phyloP scores from a whole-genome alignment of 2,888 invertebrate species.

The Nezara viridula region DNA sequence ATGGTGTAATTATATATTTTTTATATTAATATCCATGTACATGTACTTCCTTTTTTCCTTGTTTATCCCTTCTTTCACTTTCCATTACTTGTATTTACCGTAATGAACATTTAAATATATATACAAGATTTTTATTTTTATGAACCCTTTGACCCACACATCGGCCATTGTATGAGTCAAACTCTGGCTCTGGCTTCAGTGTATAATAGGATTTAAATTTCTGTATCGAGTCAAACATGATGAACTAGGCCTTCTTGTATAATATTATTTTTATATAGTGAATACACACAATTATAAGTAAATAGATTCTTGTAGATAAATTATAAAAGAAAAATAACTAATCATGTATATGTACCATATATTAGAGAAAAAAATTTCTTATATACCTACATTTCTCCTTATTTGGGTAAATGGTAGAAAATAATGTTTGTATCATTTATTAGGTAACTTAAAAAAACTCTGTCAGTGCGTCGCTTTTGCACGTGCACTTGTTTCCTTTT shows the following conservation, averaged over 20 bases:
- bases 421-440: conserved; percentile 59
- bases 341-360: conserved; percentile 60
- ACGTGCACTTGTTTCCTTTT: conserved; percentile 61
- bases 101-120: conserved; percentile 47
- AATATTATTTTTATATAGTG: conserved; percentile 60
- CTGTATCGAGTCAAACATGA: conserved; percentile 48
- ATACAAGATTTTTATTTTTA: conserved; percentile 54
- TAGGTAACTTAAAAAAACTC: conserved; percentile 57
- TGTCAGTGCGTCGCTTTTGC: conserved; percentile 61
- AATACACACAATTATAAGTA: conserved; percentile 52
- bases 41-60: conserved; percentile 57
- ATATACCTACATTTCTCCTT: conserved; percentile 60
- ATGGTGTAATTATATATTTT: conserved; percentile 60
- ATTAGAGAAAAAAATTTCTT: conserved; percentile 58
- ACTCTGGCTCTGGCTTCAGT: conserved; percentile 29
- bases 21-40: conserved; percentile 59
- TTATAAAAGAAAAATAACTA: conserved; percentile 57
- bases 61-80: conserved; percentile 47
- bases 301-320: conserved; percentile 58
- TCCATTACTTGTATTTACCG: conserved; percentile 48
- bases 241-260: conserved; percentile 58
- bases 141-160: conserved; percentile 51
- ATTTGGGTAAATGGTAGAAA: conserved; percentile 59
- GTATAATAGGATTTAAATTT: conserved; percentile 55
- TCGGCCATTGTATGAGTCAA: conserved; percentile 41